phyloP scores from a whole-genome alignment of 2,888 invertebrate species.

The Glyphotaelius pellucidus region DNA sequence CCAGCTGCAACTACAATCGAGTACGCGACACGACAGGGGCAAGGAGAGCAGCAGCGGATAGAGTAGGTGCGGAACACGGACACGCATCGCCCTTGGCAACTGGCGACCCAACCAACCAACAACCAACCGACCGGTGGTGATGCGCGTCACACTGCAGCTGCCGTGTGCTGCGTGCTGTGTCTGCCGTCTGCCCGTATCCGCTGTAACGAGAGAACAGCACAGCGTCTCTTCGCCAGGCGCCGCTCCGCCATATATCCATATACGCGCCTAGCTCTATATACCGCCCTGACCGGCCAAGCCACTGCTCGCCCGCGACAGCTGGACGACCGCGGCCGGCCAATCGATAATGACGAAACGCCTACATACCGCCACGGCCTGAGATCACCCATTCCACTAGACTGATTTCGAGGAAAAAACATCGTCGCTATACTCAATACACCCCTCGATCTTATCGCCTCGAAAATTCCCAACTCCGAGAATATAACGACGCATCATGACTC shows the following conservation, averaged over 20 bases:
- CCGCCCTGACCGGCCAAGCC: conserved; percentile 49
- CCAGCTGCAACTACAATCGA: not conserved
- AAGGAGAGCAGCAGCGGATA: not conserved
- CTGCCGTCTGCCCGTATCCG: conserved; percentile 23
- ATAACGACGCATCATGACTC: conserved; percentile 56
- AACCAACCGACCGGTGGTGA: conserved; percentile 23
- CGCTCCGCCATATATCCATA: conserved; percentile 81
- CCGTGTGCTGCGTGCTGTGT: not conserved
- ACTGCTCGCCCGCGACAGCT: conserved; percentile 46
- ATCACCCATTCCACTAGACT: conserved; percentile 52
- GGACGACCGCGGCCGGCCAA: conserved; percentile 54
- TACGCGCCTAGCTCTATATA: conserved; percentile 44
- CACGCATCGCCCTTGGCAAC: conserved; percentile 56
- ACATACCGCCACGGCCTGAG: conserved; percentile 53
- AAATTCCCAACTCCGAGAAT: conserved; percentile 30
- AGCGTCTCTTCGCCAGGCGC: conserved; percentile 86
- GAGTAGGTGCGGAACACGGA: conserved; percentile 34
- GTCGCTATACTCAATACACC: conserved; percentile 11
- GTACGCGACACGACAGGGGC: not conserved
- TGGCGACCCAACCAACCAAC: conserved; percentile 4
- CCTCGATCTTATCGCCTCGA: conserved; percentile 20
- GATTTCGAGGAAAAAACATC: conserved; percentile 37
- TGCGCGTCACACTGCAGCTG: conserved; percentile 52
- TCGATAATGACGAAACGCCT: conserved; percentile 61
- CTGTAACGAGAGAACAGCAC: conserved; percentile 2